These are phyloP conservation scores for Dendrophyllia cribrosa DNA, from an alignment of 64 coral and sea anemone genomes.

Conservation along the genomic window DNA sequence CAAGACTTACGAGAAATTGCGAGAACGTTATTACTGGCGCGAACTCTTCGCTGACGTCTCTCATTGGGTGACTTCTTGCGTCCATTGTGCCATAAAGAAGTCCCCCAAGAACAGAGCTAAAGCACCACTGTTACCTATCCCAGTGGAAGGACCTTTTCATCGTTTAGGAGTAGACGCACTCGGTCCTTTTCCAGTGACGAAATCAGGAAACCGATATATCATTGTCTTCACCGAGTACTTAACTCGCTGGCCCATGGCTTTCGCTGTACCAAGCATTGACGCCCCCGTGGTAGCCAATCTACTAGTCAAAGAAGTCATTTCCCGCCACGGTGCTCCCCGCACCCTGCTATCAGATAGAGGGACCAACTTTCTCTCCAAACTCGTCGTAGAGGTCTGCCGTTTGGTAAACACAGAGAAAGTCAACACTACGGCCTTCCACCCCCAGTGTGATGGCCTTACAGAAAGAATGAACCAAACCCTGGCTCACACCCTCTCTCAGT, in stretches of 20 bases:
- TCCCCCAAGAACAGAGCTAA: background rate
- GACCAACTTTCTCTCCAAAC: slow-evolving; percentile 18
- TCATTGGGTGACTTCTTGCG: background rate
- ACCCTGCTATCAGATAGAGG: slow-evolving; percentile 24
- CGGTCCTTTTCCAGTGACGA: background rate
- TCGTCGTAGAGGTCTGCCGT: background rate
- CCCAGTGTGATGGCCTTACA: background rate
- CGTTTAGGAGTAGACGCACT: background rate
- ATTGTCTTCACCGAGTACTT: slow-evolving; percentile 34
- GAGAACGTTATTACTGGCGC: slow-evolving; percentile 22
- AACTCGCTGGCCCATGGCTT: background rate
- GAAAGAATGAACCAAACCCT: slow-evolving; percentile 13
- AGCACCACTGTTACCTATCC: background rate
- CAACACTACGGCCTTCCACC: background rate
- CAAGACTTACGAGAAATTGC: slow-evolving; percentile 40
- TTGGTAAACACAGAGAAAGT: slow-evolving; percentile 10
- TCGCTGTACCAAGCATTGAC: slow-evolving; percentile 8
- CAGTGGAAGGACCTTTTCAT: background rate
- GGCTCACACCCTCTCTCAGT: slow-evolving; percentile 25
- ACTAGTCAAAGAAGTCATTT: slow-evolving; percentile 21
- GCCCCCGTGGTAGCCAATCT: background rate
- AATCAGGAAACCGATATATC: slow-evolving; percentile 11
- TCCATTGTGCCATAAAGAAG: slow-evolving; percentile 41
- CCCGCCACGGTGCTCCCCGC: slow-evolving; percentile 27
- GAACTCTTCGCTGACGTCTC: slow-evolving; percentile 8